phyloP scores from a whole-genome alignment of 2,113 vertebrate genomes.

The Aphyosemion australe region DNA sequence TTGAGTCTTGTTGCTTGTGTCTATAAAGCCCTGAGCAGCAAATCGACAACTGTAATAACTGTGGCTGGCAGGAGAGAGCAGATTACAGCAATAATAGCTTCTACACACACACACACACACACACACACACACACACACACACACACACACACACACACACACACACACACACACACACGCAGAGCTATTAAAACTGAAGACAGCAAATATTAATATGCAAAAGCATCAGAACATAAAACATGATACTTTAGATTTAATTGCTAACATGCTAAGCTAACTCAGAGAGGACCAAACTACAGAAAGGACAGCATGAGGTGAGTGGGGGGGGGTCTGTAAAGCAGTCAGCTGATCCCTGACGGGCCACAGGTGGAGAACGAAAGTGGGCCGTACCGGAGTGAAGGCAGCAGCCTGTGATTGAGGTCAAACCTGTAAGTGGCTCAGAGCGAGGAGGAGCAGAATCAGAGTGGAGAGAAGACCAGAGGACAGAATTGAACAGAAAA shows the following conservation, averaged over 20 bases:
- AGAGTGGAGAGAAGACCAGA: background rate
- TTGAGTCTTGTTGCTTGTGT: conserved; percentile 60
- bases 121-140: conserved; percentile 7
- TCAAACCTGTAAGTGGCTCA: conserved; percentile 48
- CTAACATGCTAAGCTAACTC: no score
- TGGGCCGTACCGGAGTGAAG: conserved; percentile 33
- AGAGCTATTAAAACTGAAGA: no score
- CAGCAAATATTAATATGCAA: background rate
- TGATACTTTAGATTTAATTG: no score
- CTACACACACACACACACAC: conserved; percentile 6
- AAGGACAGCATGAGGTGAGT: background rate
- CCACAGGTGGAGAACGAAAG: conserved; percentile 47
- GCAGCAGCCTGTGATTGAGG: conserved; percentile 50
- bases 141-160: conserved; percentile 7
- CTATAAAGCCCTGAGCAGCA: conserved; percentile 70
- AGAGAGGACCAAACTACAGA: background rate
- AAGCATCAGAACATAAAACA: no score
- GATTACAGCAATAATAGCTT: conserved; percentile 67
- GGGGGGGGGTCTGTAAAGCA: conserved; percentile 7
- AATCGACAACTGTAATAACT: conserved; percentile 77
- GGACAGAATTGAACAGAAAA: background rate
- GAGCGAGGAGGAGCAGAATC: conserved; percentile 42
- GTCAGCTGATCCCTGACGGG: conserved; percentile 21
- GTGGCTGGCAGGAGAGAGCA: conserved; percentile 67
- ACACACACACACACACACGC: conserved; percentile 3